phyloP scores from a whole-genome alignment of 2,113 vertebrate genomes.

The Prolemur simus region DNA sequence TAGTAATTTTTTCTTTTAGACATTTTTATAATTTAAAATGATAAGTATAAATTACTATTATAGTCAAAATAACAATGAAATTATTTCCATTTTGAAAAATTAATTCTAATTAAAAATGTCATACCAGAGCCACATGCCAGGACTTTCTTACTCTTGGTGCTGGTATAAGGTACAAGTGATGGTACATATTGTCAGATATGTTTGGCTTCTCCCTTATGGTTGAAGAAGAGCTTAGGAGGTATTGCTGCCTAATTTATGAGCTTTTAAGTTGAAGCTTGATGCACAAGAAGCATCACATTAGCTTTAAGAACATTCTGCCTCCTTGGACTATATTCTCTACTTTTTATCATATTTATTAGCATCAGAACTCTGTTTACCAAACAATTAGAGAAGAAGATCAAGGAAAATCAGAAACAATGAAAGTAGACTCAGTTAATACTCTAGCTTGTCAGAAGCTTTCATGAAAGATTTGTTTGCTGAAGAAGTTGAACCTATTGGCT shows the following conservation, averaged over 20 bases:
- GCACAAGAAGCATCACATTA: background rate
- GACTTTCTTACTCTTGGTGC: background rate
- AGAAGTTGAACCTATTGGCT: constrained; percentile 30
- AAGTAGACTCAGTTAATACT: constrained; percentile 7
- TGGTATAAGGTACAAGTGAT: background rate
- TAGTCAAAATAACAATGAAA: background rate
- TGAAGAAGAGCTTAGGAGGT: background rate
- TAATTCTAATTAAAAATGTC: background rate
- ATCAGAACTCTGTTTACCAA: background rate
- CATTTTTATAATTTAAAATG: background rate
- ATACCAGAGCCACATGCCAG: background rate
- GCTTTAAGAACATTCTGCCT: background rate
- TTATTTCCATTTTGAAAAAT: background rate
- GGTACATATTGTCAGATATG: too few species aligned
- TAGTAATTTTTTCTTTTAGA: background rate
- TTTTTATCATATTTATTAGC: background rate
- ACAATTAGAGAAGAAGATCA: background rate
- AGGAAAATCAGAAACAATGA: background rate
- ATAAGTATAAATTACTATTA: background rate
- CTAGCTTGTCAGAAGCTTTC: constrained; percentile 2
- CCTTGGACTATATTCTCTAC: background rate
- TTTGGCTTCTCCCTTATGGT: background rate
- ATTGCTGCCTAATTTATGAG: background rate
- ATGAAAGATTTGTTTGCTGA: constrained; percentile 61
- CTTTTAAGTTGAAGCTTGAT: background rate